A percentile compares a stretch with the other conserved stretches of the same genome.
phyloP scores from a whole-genome alignment of 2,797 vertebrate genomes.

The Amblyopsis hoosieri region DNA sequence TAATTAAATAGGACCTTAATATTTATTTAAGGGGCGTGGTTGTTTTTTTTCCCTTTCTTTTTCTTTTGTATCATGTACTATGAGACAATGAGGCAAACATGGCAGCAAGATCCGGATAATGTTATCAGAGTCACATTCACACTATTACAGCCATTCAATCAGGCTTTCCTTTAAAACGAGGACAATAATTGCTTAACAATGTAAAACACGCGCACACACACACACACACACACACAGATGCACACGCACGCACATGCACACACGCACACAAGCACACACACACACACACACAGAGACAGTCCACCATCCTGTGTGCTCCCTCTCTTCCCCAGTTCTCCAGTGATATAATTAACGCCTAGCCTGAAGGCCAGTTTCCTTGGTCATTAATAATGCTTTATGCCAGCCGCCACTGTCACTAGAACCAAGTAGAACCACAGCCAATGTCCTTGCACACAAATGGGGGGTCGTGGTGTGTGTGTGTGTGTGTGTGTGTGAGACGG shows the following conservation, averaged over 20 bases:
- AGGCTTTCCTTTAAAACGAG: slow-evolving; percentile 58
- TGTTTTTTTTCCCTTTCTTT: too few species aligned
- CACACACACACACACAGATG: neutral
- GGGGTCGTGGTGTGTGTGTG: slow-evolving; percentile 17
- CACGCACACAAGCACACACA: slow-evolving; percentile 73
- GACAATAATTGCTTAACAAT: slow-evolving; percentile 65
- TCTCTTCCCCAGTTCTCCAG: slow-evolving; percentile 66
- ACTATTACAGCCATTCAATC: slow-evolving; percentile 29
- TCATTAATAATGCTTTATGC: slow-evolving; percentile 82
- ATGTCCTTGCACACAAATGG: slow-evolving; percentile 70
- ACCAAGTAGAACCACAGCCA: slow-evolving; percentile 70
- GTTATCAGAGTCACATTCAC: too few species aligned
- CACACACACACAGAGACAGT: slow-evolving; percentile 72
- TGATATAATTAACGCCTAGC: slow-evolving; percentile 82
- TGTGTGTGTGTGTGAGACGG: neutral
- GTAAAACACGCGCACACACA: slow-evolving; percentile 32
- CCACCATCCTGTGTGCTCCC: slow-evolving; percentile 53
- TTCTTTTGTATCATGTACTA: too few species aligned
- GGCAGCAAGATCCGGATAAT: too few species aligned
- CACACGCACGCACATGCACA: neutral
- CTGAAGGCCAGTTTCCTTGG: slow-evolving; percentile 76
- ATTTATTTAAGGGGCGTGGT: too few species aligned
- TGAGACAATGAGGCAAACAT: too few species aligned
- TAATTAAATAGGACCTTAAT: too few species aligned
- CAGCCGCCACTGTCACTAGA: slow-evolving; percentile 72